Evolutionary conservation across 2,888 invertebrate species (phyloP).

Genomic region (Cataglyphis livida): DNA sequence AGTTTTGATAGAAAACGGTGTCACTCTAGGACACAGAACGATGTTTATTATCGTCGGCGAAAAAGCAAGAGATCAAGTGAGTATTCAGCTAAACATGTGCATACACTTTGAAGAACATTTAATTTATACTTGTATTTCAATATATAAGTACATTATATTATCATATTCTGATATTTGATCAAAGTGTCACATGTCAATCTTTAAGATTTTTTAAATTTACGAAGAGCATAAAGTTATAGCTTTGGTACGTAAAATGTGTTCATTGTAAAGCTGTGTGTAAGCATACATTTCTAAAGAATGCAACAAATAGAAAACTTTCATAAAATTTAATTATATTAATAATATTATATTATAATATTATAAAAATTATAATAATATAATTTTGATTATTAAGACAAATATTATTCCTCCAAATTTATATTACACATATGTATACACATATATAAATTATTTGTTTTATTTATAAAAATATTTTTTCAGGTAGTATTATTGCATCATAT

Average conservation of each 20-base stretch:
- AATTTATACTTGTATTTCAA: neutral
- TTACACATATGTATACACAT: neutral
- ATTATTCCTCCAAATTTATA: too few relatives aligned
- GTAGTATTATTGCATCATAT: conserved; percentile 99
- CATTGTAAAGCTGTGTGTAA: too few relatives aligned
- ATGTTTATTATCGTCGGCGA: conserved; percentile 98
- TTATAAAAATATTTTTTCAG: conserved; percentile 86
- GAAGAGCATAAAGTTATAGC: neutral
- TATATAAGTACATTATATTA: neutral
- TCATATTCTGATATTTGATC: too few relatives aligned
- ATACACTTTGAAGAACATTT: neutral
- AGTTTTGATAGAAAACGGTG: conserved; percentile 98
- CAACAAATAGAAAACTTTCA: too few relatives aligned
- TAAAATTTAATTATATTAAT: too few relatives aligned
- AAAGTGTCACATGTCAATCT: too few relatives aligned
- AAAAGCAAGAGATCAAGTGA: conserved; percentile 97
- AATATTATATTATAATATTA: too few relatives aligned
- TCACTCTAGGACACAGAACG: conserved; percentile 95
- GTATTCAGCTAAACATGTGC: neutral
- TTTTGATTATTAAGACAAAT: too few relatives aligned
- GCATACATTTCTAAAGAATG: too few relatives aligned
- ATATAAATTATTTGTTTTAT: neutral
- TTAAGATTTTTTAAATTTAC: neutral
- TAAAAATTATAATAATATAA: too few relatives aligned
- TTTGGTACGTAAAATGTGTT: too few relatives aligned